These are phyloP conservation scores for Platysternon megacephalum DNA, from an alignment of 2,113 vertebrate species.

Conservation along the genomic window DNA sequence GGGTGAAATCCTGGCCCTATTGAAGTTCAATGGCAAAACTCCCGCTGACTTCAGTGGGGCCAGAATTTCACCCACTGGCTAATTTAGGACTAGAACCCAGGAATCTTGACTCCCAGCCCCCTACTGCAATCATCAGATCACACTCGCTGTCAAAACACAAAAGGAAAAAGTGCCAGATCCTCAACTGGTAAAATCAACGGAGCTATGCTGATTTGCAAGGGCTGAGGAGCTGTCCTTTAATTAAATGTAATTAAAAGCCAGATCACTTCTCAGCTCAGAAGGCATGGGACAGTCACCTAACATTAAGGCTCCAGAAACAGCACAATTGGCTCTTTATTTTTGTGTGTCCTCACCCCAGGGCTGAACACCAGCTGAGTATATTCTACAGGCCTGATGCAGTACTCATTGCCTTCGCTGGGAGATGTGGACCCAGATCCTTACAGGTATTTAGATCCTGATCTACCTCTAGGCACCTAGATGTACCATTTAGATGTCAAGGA, in stretches of 20 bases:
- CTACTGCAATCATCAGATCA: not conserved
- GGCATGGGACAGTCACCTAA: conserved; percentile 5
- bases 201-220: conserved; percentile 11
- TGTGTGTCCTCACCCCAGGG: too few relatives aligned
- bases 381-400: not conserved
- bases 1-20: not conserved
- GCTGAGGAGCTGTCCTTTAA: conserved; percentile 40
- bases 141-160: not conserved
- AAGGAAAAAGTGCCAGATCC: conserved; percentile 50
- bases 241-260: conserved; percentile 2
- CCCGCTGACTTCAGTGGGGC: rapidly evolving
- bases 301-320: not conserved
- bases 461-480: too few relatives aligned
- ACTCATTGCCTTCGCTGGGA: rapidly evolving
- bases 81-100: not conserved
- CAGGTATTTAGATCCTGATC: too few relatives aligned
- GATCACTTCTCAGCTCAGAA: conserved; percentile 42
- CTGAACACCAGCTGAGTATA: not conserved
- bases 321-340: not conserved
- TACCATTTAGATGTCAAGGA: too few relatives aligned
- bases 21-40: not conserved
- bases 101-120: not conserved
- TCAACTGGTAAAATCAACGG: conserved; percentile 58
- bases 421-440: too few relatives aligned
- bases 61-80: not conserved